These are phyloP conservation scores for Synchiropus splendidus DNA, from an alignment of 2,113 vertebrate species.

Conservation along the genomic window DNA sequence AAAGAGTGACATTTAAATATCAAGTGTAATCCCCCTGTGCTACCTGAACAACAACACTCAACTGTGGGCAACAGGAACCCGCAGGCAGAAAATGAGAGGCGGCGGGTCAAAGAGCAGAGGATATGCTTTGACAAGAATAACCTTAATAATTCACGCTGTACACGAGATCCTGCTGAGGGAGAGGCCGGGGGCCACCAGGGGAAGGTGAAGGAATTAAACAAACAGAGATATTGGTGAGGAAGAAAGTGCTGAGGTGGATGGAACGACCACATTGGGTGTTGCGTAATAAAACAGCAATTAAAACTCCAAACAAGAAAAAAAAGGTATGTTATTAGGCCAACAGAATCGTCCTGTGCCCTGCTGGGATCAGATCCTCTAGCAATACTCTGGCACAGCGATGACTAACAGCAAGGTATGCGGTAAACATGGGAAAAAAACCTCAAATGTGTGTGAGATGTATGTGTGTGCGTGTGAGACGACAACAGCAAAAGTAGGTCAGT, in stretches of 20 bases:
- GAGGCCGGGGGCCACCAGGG: background rate
- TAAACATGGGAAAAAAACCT: slow-evolving; percentile 29
- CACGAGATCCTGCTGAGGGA: background rate
- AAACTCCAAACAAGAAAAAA: too few relatives aligned
- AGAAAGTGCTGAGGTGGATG: background rate
- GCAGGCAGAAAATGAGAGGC: slow-evolving; percentile 4
- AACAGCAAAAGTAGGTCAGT: slow-evolving; percentile 65
- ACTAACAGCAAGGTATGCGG: slow-evolving; percentile 41
- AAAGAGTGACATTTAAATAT: too few relatives aligned
- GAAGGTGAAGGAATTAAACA: too few relatives aligned
- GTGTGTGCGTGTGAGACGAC: slow-evolving; percentile 28
- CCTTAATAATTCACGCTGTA: slow-evolving; percentile 4
- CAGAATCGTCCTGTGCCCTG: too few relatives aligned
- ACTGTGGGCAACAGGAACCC: background rate
- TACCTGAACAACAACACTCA: background rate
- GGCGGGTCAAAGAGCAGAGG: slow-evolving; percentile 5
- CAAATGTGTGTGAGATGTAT: slow-evolving; percentile 14
- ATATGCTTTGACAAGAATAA: slow-evolving; percentile 11
- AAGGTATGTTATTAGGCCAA: too few relatives aligned
- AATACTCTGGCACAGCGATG: slow-evolving; percentile 12
- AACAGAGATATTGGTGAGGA: background rate
- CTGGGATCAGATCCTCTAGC: slow-evolving; percentile 3
- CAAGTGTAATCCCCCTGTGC: background rate
- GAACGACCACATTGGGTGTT: too few relatives aligned
- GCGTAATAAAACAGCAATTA: too few relatives aligned